Conservation (phyloP, 2,888 invertebrate species). For the Drosophila macrothrix region DNA sequence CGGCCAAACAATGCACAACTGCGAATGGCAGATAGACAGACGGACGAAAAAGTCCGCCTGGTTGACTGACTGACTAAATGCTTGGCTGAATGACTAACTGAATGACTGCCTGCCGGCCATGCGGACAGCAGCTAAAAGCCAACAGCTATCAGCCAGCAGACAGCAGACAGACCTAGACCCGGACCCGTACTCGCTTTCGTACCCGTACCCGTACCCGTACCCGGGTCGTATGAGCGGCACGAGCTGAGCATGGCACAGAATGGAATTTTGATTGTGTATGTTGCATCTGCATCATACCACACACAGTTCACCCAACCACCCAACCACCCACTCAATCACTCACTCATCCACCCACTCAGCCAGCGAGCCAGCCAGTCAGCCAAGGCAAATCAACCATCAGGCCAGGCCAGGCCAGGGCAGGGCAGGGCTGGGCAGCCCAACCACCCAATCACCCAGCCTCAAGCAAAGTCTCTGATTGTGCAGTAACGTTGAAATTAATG, state of each 20-base stretch:
- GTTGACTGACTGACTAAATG: slow-evolving; percentile 65
- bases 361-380: slow-evolving; percentile 22
- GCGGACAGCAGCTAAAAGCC: slow-evolving; percentile 22
- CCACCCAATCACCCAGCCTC: slow-evolving; percentile 5
- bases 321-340: background rate
- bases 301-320: slow-evolving; percentile 12
- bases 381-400: slow-evolving; percentile 21
- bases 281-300: slow-evolving; percentile 50
- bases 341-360: background rate
- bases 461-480: slow-evolving; percentile 54
- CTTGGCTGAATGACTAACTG: slow-evolving; percentile 65
- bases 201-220: background rate
- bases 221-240: slow-evolving; percentile 25
- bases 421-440: background rate
- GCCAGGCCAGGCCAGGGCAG: background rate
- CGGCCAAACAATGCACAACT: slow-evolving; percentile 59
- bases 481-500: slow-evolving; percentile 74
- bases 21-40: slow-evolving; percentile 20
- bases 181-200: background rate
- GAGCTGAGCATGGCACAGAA: slow-evolving; percentile 54
- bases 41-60: slow-evolving; percentile 43
- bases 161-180: slow-evolving; percentile 24
- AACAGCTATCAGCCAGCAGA: slow-evolving; percentile 9
- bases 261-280: slow-evolving; percentile 73
- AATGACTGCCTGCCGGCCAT: slow-evolving; percentile 51